Percentiles rank a stretch among this genome's conserved stretches.
phyloP scores from a whole-genome alignment of 2,113 vertebrate species.

The Procavia capensis region DNA sequence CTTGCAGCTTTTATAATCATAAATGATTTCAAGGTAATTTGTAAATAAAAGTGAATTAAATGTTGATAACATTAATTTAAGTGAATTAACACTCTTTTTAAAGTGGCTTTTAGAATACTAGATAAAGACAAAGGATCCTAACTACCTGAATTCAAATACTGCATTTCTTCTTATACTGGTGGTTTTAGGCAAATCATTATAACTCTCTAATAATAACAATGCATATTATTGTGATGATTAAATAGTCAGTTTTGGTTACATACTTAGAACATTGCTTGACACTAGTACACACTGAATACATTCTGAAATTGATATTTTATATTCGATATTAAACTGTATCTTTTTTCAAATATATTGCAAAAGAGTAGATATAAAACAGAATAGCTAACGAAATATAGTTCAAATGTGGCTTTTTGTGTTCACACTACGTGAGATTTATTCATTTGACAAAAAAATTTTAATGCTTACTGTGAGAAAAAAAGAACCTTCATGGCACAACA shows the following conservation, averaged over 20 bases:
- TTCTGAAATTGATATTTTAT: not conserved
- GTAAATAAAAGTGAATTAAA: conserved; percentile 10
- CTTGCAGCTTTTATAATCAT: not conserved
- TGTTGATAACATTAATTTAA: not conserved
- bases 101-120: not conserved
- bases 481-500: no score
- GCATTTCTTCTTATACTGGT: not conserved
- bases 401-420: not conserved
- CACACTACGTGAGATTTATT: not conserved
- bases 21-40: not conserved
- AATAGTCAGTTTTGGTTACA: not conserved
- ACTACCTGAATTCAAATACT: not conserved
- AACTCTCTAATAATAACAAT: not conserved
- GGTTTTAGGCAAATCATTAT: not conserved
- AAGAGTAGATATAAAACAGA: not conserved
- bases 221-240: not conserved
- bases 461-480: not conserved
- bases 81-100: not conserved
- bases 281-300: not conserved
- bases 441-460: not conserved
- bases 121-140: not conserved
- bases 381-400: not conserved
- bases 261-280: not conserved
- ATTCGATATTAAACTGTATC: not conserved
- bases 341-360: not conserved